Conservation (phyloP, 37 sponge, comb jelly and placozoan species). For the Haliclona indistincta region DNA sequence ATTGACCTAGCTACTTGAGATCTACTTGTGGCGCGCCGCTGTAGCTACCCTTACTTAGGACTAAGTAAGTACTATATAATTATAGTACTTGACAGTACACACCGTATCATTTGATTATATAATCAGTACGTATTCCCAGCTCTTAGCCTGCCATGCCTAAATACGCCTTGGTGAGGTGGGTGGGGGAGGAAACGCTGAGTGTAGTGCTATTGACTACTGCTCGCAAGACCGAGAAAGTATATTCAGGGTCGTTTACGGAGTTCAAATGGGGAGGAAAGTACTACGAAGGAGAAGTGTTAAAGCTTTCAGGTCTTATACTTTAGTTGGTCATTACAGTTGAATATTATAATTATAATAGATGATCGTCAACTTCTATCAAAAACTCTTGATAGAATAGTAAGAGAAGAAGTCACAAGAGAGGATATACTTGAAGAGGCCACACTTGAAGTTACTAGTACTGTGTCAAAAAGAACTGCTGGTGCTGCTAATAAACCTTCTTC, state of each 20-base stretch:
- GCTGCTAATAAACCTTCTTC: no score
- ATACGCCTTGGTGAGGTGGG: constrained; percentile 45
- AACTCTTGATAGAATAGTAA: background rate
- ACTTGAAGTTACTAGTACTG: background rate
- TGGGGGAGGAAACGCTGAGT: constrained; percentile 30
- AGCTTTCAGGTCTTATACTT: constrained; percentile 37
- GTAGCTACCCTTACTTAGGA: no score
- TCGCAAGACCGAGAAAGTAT: background rate
- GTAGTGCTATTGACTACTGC: constrained; percentile 20
- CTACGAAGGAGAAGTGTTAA: constrained; percentile 37
- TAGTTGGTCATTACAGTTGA: no score
- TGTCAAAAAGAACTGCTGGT: no score
- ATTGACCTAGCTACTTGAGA: no score
- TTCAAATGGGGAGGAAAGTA: constrained; percentile 22
- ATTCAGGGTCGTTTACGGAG: constrained; percentile 16
- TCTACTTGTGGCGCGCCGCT: no score
- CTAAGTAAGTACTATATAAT: constrained; percentile 29
- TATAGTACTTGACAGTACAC: constrained; percentile 9
- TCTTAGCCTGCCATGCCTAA: no score
- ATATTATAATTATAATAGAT: no score
- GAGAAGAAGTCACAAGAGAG: background rate
- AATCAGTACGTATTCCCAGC: no score
- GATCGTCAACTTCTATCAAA: constrained; percentile 2
- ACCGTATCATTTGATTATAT: no score
- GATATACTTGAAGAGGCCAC: background rate